Base-by-base conservation (phyloP, 2,113 vertebrate genomes). In the Ardeotis arabs region DNA sequence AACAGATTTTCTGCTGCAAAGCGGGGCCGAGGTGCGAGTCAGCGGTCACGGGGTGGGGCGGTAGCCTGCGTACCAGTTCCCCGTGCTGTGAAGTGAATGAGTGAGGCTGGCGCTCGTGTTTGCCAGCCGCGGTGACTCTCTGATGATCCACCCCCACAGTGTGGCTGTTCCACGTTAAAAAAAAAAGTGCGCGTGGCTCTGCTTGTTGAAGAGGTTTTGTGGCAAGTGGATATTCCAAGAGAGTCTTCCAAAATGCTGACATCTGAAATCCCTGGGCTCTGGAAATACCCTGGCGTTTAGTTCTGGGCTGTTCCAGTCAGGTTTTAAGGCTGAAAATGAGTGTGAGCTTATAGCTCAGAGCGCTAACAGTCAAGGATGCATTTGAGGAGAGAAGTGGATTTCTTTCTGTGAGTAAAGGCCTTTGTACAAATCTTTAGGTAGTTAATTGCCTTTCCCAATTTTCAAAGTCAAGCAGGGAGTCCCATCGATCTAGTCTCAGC, bases 1-100 rank as follows among this genome's bases (percentile, higher is more conserved):
- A 35, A 22, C 16, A 12, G 31, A 8, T 45, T 80, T 84, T 77
- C 15, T 39, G 41, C 56, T 41, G 35, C 24, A 3, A 10, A 19
- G 37, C 2, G 23, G 0, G 7, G 12, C 39, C 1, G 4, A n/a
- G 62, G 33, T 16, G 31, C 0, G 5, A 74, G 20, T 29, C 21
- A 7, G 16, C 18, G 14, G 29, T 55, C 44, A 9, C 28, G 44
- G 29, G 27, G 2, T 23, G 39, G 21, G 45, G 20, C 45, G 29
- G 45, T 33, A 5, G 35, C 50, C 64, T 59, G 60, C 2, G 4
- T 33, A 19, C 52, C 44, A 41, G 49, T 3, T 74, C 47, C 12
- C 37, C 13, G 33, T 41, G 17, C 74, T 0, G 0, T 17, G 66
- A 39, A 15, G 24, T 19, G n/a, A 6, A 17, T 4, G 2, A 22